Conservation (phyloP, 2,113 vertebrate species). For the Cynocephalus volans region DNA sequence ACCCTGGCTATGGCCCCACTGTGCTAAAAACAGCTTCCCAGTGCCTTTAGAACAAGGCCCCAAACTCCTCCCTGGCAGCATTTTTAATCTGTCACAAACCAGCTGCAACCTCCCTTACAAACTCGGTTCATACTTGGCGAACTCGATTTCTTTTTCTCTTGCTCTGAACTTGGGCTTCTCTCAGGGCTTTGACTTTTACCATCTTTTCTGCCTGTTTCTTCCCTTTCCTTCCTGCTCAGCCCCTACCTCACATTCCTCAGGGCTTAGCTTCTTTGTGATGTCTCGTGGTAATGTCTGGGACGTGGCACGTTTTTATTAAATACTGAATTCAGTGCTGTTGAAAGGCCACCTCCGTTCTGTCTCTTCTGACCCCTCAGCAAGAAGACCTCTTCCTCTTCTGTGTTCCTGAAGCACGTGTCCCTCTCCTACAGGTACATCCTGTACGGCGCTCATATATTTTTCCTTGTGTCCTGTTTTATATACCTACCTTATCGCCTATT, state of each 20-base stretch:
- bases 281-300: neutral
- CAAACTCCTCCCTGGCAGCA: fast-evolving
- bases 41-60: neutral
- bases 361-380: no score
- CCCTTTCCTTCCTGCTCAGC: neutral
- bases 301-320: neutral
- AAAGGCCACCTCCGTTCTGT: neutral
- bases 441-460: neutral
- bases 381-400: neutral
- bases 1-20: fast-evolving
- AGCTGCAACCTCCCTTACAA: neutral
- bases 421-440: neutral
- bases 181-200: neutral
- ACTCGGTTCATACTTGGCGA: neutral
- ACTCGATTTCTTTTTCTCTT: neutral
- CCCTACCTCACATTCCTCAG: neutral
- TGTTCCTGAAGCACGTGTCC: neutral
- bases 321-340: neutral
- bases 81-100: neutral
- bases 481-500: neutral
- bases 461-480: neutral
- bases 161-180: neutral
- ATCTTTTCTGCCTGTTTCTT: neutral
- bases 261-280: neutral
- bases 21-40: neutral